phyloP scores from a whole-genome alignment of 1,140 invertebrate species.

The Macrotrachela quadricornifera region DNA sequence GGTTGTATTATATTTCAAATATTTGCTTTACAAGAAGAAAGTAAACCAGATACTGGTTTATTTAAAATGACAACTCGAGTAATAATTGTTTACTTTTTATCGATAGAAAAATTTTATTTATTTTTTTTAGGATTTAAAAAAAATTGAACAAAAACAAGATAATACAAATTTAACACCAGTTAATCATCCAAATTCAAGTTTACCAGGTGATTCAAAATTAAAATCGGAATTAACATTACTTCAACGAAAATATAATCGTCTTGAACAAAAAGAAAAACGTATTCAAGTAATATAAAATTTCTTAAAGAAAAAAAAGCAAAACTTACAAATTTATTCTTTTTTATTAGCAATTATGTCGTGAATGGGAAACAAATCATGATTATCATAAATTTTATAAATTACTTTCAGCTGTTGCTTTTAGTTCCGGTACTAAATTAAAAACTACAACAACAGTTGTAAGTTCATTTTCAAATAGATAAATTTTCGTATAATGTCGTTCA shows the following conservation, averaged over 20 bases:
- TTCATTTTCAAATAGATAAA: no score
- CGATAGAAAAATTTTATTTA: neutral
- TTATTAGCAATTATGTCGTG: no score
- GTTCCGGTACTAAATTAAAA: no score
- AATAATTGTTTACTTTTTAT: neutral
- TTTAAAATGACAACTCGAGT: conserved; percentile 24
- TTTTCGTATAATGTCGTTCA: no score
- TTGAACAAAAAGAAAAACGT: conserved; percentile 23
- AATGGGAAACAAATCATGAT: no score
- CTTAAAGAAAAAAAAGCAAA: conserved; percentile 3
- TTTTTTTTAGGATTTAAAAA: neutral
- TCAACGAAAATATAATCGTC: conserved; percentile 25
- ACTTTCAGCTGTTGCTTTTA: no score
- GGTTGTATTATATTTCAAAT: conserved; percentile 26
- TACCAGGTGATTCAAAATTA: conserved; percentile 15
- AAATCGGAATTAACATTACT: conserved; percentile 25
- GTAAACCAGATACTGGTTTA: conserved; percentile 17
- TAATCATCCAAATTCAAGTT: neutral
- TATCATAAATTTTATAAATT: no score
- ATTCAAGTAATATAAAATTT: conserved; percentile 16
- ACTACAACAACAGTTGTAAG: no score
- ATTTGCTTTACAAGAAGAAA: conserved; percentile 26
- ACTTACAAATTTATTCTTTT: no score
- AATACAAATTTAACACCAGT: conserved; percentile 3
- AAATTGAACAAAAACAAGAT: conserved; percentile 12